A percentile compares a stretch with the other conserved stretches of the same genome.
phyloP scores from a whole-genome alignment of 2,888 invertebrate species.

The Noctua pronuba region DNA sequence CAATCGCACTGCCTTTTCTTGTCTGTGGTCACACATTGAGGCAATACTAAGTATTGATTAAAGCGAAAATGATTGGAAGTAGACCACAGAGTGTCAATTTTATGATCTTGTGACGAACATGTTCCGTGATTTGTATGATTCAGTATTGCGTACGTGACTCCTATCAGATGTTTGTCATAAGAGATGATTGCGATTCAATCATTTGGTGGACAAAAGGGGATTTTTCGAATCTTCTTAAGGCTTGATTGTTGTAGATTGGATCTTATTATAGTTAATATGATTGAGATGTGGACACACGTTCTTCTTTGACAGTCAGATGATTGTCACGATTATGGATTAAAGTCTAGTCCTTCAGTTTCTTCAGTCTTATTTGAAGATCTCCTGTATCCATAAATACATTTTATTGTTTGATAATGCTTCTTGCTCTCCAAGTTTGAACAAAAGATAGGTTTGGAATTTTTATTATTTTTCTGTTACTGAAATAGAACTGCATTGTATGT shows the following conservation, averaged over 20 bases:
- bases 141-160: conserved; percentile 58
- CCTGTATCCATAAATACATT: background rate
- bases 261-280: conserved; percentile 2
- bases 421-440: background rate
- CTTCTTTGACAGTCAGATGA: background rate
- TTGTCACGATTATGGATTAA: background rate
- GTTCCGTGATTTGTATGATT: conserved; percentile 29
- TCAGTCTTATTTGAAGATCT: background rate
- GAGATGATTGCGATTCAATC: conserved; percentile 41
- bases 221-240: conserved; percentile 8
- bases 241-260: conserved; percentile 18
- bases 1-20: conserved; percentile 50
- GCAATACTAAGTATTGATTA: conserved; percentile 63
- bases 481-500: conserved; percentile 24
- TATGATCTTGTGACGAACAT: conserved; percentile 50
- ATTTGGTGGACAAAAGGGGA: conserved; percentile 12
- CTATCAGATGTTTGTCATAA: conserved; percentile 49
- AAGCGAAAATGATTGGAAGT: conserved; percentile 62
- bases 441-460: background rate
- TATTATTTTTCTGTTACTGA: background rate
- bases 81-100: conserved; percentile 68
- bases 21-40: conserved; percentile 40
- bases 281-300: conserved; percentile 2
- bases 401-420: background rate
- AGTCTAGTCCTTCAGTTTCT: background rate